Base-by-base conservation (phyloP, 2,113 vertebrate genomes). In the Anas platyrhynchos region DNA sequence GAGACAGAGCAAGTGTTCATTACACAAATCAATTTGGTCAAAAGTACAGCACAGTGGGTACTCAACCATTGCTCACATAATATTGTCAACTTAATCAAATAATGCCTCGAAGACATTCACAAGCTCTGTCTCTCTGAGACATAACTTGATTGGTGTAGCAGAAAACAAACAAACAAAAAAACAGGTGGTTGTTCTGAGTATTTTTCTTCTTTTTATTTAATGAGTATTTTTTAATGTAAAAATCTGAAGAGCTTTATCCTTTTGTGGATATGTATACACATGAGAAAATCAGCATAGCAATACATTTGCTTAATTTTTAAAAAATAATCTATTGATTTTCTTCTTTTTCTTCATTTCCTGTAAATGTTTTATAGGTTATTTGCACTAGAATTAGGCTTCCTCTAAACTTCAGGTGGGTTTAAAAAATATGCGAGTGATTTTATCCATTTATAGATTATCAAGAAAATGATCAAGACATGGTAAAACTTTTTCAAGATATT, bases 11-110 rank as follows among this genome's bases (percentile, higher is more conserved):
- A 96, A 98, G 97, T 98, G 98, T 98, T 98, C 93, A 96, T 98
- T 98, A 98, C 96, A 98, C 97, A 98, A 98, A 98, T 98, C 98
- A 98, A 98, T 98, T 98, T 98, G 98, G 98, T 97, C 97, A 98
- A 97, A 98, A 98, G 97, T 98, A 97, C 97, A 97, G 97, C 94
- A 89, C 97, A 96, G 96, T 98, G 98, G 98, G 96, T 97, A 97
- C 97, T 98, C 97, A 97, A 96, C 97, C 98, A 97, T 97, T 97
- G 96, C 97, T 98, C 97, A 98, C 96, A 97, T 96, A 97, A 98
- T 98, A 98, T 97, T 98, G 98, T 98, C 98, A 98, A 87, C 98
- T 98, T 98, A 98, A 98, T 98, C 98, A 98, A 98, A 98, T 98
- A 98, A 97, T 97, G 97, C 97, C 97, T 98, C 54, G 75, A 97